A percentile compares a stretch with the other conserved stretches of the same genome.
Evolutionary conservation across 2,113 vertebrate genomes (phyloP).

Genomic region (Cygnus buccinator): DNA sequence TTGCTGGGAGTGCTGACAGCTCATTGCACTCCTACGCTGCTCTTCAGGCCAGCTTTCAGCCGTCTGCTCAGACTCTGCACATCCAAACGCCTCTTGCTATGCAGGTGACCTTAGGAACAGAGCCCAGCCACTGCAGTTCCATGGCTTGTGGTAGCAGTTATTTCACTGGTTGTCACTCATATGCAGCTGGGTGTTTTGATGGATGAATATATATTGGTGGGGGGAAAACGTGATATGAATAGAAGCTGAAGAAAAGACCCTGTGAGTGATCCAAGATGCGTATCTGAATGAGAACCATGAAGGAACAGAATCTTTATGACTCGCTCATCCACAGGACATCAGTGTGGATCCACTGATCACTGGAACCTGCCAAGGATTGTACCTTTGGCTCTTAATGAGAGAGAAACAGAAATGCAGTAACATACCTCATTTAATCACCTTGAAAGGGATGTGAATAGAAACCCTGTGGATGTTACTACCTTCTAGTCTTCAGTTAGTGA

Average conservation of each 20-base stretch:
- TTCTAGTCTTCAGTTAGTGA: background rate
- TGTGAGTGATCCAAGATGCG: background rate
- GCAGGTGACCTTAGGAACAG: constrained; percentile 81
- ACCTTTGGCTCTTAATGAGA: background rate
- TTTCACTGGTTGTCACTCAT: constrained; percentile 77
- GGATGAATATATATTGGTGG: constrained; percentile 67
- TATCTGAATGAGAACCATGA: background rate
- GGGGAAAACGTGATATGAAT: background rate
- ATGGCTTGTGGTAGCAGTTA: constrained; percentile 75
- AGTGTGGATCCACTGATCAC: background rate
- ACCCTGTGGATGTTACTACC: background rate
- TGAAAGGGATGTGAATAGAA: background rate
- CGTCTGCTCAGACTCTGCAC: constrained; percentile 70
- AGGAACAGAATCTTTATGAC: background rate
- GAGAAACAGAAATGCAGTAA: background rate
- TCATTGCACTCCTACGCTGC: constrained; percentile 67
- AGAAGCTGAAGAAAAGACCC: background rate
- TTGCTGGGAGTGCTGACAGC: constrained; percentile 4
- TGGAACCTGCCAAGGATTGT: background rate
- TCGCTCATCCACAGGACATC: rapidly evolving
- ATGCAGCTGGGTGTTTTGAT: constrained; percentile 84
- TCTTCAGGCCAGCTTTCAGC: constrained; percentile 70
- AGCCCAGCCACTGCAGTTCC: constrained; percentile 70
- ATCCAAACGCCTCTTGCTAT: constrained; percentile 80
- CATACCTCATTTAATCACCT: background rate